phyloP scores from a whole-genome alignment of 2,113 vertebrate species.

The Microtus richardsoni region DNA sequence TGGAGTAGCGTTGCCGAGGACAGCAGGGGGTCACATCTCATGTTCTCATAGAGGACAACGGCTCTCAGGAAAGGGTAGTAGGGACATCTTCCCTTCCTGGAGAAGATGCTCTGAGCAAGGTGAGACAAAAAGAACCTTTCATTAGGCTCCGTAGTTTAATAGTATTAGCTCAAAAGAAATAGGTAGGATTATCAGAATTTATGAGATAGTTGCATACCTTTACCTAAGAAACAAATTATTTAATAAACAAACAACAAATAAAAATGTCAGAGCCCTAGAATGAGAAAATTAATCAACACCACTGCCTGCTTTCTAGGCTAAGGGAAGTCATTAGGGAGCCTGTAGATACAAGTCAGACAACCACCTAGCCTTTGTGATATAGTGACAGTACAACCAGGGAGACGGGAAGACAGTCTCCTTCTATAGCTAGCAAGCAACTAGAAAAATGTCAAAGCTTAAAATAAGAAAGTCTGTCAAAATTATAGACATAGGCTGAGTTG shows the following conservation, averaged over 20 bases:
- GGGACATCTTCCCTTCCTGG: not conserved
- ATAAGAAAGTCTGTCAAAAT: not conserved
- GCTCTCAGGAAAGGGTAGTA: not conserved
- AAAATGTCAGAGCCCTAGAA: not conserved
- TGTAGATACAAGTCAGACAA: not conserved
- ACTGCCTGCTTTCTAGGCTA: not conserved
- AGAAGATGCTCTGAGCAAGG: not conserved
- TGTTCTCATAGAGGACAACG: accelerated
- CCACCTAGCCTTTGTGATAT: not conserved
- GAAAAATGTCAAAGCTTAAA: not conserved
- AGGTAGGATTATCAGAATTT: not conserved
- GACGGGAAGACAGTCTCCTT: not conserved
- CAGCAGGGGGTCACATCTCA: too few species aligned
- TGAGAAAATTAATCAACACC: not conserved
- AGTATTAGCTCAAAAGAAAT: not conserved
- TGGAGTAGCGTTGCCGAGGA: not conserved
- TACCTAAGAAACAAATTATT: constrained; percentile 8
- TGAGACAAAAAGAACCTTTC: not conserved
- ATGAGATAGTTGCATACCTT: not conserved
- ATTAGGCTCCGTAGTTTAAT: not conserved
- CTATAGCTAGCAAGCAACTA: not conserved
- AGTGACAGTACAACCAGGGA: not conserved
- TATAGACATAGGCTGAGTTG: not conserved
- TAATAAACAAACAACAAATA: not conserved
- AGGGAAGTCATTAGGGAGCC: not conserved